Base-by-base conservation (phyloP, 2,888 invertebrate genomes). In the Nomada ruficornis region DNA sequence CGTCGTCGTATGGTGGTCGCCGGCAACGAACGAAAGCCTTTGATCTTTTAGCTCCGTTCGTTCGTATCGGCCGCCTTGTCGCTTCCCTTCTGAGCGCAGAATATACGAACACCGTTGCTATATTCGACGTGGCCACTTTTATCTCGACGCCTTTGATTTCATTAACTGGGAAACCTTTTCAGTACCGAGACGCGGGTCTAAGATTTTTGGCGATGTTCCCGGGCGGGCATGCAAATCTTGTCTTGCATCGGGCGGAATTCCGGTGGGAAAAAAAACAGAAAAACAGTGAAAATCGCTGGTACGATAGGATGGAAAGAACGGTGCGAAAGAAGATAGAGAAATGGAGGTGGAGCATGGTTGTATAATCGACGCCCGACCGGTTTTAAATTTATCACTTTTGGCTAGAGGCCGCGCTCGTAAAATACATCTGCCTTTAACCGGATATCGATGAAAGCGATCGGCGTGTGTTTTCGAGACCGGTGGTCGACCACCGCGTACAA, bases 1-100 rank as follows among this genome's bases (percentile, higher is more conserved):
- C 23, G 71, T 50, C 15, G 55, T 36, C 62, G 29, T 36, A 15
- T 10, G 42, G 57, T 76, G 69, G 76, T 29, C 74, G 77, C 60
- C 68, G 74, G 62, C 70, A 83, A 80, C 71, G 83, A 47, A 18
- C 26, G 68, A 55, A 64, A 80, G 55, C 82, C 88, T 88, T 88
- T 88, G 88, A 88, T 88, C 86, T 88, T 85, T 85, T 64, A 73
- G 70, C 72, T 68, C 44, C 59, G 69, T 52, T 60, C 77, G 57
- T 55, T 54, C 78, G 47, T 70, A 79, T 82, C 80, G 75, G 77
- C 59, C 77, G 55, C 57, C 26, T 50, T 63, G 64, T 36, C 59
- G 57, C 44, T 54, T 52, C 54, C 9, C 65, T 68, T 64, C 20
- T 20, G 59, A 73, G 63, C 62, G 42, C 23, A 60, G 77, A 74